Evolutionary conservation across 2,888 invertebrate genomes (phyloP).

Genomic region (Lottia gigantea): DNA sequence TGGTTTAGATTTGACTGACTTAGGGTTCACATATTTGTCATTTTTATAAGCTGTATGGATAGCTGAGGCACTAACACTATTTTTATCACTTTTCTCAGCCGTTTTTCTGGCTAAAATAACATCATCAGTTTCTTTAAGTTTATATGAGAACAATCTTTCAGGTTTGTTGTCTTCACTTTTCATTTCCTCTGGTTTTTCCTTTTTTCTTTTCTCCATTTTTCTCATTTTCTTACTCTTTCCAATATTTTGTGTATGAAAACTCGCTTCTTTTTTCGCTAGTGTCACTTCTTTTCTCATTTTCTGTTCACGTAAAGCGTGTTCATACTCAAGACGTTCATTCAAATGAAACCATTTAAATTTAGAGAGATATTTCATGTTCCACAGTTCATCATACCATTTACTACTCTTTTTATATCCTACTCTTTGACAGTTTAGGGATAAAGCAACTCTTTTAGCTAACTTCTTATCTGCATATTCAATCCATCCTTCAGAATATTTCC

Average conservation of each 20-base stretch:
- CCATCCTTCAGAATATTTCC: constrained; percentile 83
- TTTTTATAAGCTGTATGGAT: not conserved
- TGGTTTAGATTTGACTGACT: constrained; percentile 27
- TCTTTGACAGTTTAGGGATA: constrained; percentile 81
- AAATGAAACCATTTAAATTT: constrained; percentile 95
- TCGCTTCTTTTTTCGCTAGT: constrained; percentile 86
- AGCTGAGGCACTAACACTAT: constrained; percentile 12
- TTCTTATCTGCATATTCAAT: constrained; percentile 91
- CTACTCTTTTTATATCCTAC: constrained; percentile 82
- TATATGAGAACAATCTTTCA: constrained; percentile 21
- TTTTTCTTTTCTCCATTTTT: constrained; percentile 34
- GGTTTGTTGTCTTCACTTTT: constrained; percentile 22
- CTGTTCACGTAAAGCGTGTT: constrained; percentile 88
- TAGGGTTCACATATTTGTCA: not conserved
- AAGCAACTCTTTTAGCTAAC: constrained; percentile 87
- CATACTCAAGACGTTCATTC: constrained; percentile 91
- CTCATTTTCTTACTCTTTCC: constrained; percentile 81
- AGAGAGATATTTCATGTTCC: constrained; percentile 96
- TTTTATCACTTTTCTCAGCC: constrained; percentile 22
- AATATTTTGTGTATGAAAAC: constrained; percentile 82
- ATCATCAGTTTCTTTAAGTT: constrained; percentile 53
- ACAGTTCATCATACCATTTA: constrained; percentile 86
- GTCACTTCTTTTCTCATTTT: constrained; percentile 86
- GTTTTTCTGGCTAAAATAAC: constrained; percentile 40
- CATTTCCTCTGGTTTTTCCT: constrained; percentile 29